These are phyloP conservation scores for Unio pictorum DNA, from an alignment of 2,888 invertebrate genomes.

Conservation along the genomic window DNA sequence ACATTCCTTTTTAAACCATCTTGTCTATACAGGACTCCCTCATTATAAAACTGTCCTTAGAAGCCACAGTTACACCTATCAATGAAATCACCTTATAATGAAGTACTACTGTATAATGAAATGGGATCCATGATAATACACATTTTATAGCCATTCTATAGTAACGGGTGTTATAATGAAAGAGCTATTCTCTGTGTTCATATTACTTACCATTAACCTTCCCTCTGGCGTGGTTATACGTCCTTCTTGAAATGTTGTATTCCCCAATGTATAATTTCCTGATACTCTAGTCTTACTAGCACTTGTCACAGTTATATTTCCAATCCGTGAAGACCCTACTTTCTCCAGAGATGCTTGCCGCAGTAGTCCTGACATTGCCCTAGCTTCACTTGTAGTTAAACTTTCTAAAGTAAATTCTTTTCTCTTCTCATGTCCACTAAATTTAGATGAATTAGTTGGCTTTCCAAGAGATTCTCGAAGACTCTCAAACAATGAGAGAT, in stretches of 20 bases:
- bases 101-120: no score
- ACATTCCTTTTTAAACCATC: no score
- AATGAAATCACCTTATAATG: no score
- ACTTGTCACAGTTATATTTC: conserved; percentile 64
- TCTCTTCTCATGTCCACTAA: conserved; percentile 51
- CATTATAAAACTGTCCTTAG: no score
- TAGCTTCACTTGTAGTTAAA: conserved; percentile 65
- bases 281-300: conserved; percentile 63
- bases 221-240: conserved; percentile 64
- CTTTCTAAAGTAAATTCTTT: conserved; percentile 67
- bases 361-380: conserved; percentile 67
- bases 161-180: no score
- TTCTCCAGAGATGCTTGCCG: conserved; percentile 67
- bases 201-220: conserved; percentile 56
- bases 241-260: conserved; percentile 48
- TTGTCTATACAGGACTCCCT: no score
- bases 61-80: no score
- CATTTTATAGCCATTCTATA: no score
- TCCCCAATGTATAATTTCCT: conserved; percentile 58
- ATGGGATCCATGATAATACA: no score
- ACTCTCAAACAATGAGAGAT: conserved; percentile 41
- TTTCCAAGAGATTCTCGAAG: conserved; percentile 51
- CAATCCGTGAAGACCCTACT: conserved; percentile 65
- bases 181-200: no score
- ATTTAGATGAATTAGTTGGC: conserved; percentile 56